Base-by-base conservation (phyloP, 2,888 invertebrate species). In the Mimas tiliae region DNA sequence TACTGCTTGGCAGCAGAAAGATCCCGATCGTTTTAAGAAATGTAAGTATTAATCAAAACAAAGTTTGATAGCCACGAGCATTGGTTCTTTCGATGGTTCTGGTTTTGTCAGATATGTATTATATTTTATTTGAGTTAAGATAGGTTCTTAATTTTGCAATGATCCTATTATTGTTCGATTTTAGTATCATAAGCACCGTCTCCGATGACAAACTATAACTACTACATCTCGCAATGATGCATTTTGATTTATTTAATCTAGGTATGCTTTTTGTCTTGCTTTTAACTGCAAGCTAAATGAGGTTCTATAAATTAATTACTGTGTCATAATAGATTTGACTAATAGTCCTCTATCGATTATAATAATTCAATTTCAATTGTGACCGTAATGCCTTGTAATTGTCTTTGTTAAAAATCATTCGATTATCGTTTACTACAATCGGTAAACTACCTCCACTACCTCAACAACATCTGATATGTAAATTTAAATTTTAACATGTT, bases 401-500 rank as follows among this genome's bases (percentile, higher is more conserved):
- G 16, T 34, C n/a, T 55, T n/a, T 38, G 8, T 42, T n/a, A 47
- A 11, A 45, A 48, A 63, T 48, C 14, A 48, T 16, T 42, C 42
- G 42, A n/a, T 27, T 42, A 42, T 52, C 42, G n/a, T 42, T 64
- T 64, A 27, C 27, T 6, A 27, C 27, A 19, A 58, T 58, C 34
- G 33, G 14, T 42, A 27, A 50, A 62, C 4, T 42, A 77, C 69
- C 83, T 63, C 80, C 87, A 82, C 72, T 69, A 74, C 79, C 78
- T 33, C 4, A 16, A 65, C 21, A 14, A 14, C 7, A 6, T 2
- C 2, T 19, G 51, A 7, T 27, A 69, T 3, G 14, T n/a, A 1
- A 85, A 71, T 65, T n/a, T 52, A 33, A 75, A 81, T 76, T 68
- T 50, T 81, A 77, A 0, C 0, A 0, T 0, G 0, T 0, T 0